phyloP scores from a whole-genome alignment of 2,888 invertebrate species.

The Rhingia rostrata region DNA sequence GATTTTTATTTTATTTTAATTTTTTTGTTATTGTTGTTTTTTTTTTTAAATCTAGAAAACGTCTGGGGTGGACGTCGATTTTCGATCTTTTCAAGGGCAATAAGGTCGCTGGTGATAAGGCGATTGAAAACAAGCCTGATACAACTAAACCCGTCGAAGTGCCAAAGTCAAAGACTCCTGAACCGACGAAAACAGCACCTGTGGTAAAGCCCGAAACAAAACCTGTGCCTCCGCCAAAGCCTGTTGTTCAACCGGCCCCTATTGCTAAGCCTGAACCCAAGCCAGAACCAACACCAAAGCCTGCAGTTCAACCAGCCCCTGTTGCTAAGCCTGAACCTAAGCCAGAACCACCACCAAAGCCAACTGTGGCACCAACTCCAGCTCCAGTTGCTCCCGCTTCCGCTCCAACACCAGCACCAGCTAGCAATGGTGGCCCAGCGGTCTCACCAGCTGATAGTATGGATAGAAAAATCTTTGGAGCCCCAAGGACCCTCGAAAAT shows the following conservation, averaged over 20 bases:
- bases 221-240: conserved; percentile 55
- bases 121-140: conserved; percentile 77
- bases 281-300: conserved; percentile 54
- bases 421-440: conserved; percentile 59
- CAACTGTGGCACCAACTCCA: conserved; percentile 78
- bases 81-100: conserved; percentile 81
- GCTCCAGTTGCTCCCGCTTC: conserved; percentile 70
- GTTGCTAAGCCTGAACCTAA: conserved; percentile 56
- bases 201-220: conserved; percentile 46
- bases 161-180: conserved; percentile 70
- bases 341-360: conserved; percentile 58
- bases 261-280: conserved; percentile 56
- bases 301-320: conserved; percentile 46
- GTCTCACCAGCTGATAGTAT: conserved; percentile 71
- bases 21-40: conserved; percentile 75
- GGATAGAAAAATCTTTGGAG: conserved; percentile 78
- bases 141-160: conserved; percentile 27
- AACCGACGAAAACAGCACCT: conserved; percentile 48
- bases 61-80: conserved; percentile 81
- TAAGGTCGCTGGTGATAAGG: conserved; percentile 77
- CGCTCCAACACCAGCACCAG: conserved; percentile 52
- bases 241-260: conserved; percentile 44
- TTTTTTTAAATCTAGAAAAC: conserved; percentile 80
- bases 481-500: conserved; percentile 77
- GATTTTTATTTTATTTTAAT: conserved; percentile 75